Evolutionary conservation across 2,113 vertebrate species (phyloP).

Genomic region (Bufo gargarizans): DNA sequence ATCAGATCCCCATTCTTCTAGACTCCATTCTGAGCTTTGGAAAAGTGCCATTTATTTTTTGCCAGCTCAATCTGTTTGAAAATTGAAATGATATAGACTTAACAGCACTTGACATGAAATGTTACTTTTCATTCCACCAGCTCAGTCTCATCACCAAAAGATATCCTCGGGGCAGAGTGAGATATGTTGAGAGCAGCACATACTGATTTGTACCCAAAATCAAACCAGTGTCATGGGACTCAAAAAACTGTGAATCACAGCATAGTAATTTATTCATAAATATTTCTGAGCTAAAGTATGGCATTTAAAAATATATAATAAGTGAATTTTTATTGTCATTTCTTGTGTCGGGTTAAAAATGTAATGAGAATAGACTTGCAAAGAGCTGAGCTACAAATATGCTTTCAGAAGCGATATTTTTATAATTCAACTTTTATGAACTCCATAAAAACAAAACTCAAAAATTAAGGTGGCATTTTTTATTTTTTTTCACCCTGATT

Average conservation of each 20-base stretch:
- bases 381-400: not conserved
- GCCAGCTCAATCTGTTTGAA: slow-evolving; percentile 56
- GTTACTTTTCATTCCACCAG: slow-evolving; percentile 60
- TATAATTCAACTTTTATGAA: not conserved
- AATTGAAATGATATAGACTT: slow-evolving; percentile 51
- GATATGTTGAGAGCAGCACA: not conserved
- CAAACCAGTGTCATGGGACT: slow-evolving; percentile 7
- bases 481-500: too few species aligned
- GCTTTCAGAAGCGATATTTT: not conserved
- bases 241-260: slow-evolving; percentile 14
- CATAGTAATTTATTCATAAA: slow-evolving; percentile 11
- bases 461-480: too few species aligned
- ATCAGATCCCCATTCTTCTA: slow-evolving; percentile 20
- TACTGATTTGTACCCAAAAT: not conserved
- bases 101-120: slow-evolving; percentile 51
- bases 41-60: slow-evolving; percentile 35
- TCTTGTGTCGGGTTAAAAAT: not conserved
- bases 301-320: slow-evolving; percentile 1
- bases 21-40: not conserved
- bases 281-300: not conserved
- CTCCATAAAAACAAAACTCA: not conserved
- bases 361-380: slow-evolving; percentile 6
- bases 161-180: slow-evolving; percentile 40
- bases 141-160: slow-evolving; percentile 53
- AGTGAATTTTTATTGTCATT: slow-evolving; percentile 1